phyloP scores from a whole-genome alignment of 1,140 invertebrate genomes.

The Aphidius gifuensis region DNA sequence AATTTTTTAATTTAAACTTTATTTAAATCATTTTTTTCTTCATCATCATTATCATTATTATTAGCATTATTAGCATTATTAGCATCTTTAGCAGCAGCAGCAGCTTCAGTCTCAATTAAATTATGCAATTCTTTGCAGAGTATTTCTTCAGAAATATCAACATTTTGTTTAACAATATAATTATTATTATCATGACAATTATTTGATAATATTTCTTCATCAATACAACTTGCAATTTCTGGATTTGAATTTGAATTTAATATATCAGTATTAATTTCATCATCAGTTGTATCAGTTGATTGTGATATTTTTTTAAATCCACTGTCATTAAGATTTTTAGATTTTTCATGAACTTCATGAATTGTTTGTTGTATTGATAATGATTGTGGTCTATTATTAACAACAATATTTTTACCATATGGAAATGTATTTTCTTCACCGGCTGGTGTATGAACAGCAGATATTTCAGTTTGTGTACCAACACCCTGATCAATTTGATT shows the following conservation, averaged over 20 bases:
- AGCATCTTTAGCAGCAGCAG: constrained; percentile 12
- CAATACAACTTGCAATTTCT: constrained; percentile 38
- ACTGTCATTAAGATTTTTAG: constrained; percentile 40
- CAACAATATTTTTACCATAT: constrained; percentile 33
- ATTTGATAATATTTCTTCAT: constrained; percentile 38
- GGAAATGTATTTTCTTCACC: constrained; percentile 50
- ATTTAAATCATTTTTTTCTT: no score
- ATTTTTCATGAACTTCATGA: constrained; percentile 43
- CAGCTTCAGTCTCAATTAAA: constrained; percentile 41
- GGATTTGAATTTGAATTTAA: constrained; percentile 50
- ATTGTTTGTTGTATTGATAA: constrained; percentile 49
- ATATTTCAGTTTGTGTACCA: constrained; percentile 75
- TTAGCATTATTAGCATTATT: constrained; percentile 18
- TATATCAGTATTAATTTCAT: constrained; percentile 50
- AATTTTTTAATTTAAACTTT: neutral
- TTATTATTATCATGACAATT: constrained; percentile 33
- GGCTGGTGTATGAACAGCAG: constrained; percentile 68
- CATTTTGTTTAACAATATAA: constrained; percentile 39
- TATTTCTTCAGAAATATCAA: constrained; percentile 43
- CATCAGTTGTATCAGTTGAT: constrained; percentile 48
- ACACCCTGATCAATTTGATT: constrained; percentile 56
- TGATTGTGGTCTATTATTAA: constrained; percentile 40
- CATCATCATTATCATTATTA: neutral
- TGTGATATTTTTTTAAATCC: constrained; percentile 47
- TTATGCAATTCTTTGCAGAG: constrained; percentile 46